A percentile compares a stretch with the other conserved stretches of the same genome.
These are phyloP conservation scores for Amphipoea lucens DNA, from an alignment of 2,888 invertebrate species.

Conservation along the genomic window DNA sequence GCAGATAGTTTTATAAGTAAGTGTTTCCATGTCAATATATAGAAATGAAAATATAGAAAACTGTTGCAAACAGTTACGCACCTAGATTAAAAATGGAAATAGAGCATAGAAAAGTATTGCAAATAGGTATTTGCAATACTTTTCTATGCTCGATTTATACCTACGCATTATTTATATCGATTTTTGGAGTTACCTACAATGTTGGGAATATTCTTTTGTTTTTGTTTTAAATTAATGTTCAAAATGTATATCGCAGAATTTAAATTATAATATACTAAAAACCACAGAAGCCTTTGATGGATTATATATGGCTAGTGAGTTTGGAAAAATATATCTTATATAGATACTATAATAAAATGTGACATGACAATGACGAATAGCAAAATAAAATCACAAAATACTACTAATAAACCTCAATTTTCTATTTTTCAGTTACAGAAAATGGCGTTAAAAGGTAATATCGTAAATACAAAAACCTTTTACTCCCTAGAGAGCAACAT, in stretches of 20 bases:
- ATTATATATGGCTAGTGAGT: too few species aligned
- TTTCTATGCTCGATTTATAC: too few species aligned
- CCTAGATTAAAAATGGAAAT: background rate
- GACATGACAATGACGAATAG: too few species aligned
- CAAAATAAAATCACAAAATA: background rate
- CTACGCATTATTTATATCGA: background rate
- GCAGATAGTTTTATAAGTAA: background rate
- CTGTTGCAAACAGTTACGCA: background rate
- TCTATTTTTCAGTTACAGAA: conserved; percentile 12
- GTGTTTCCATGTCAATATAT: background rate
- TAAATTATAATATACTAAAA: too few species aligned
- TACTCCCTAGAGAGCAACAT: conserved; percentile 18
- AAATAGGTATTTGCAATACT: too few species aligned
- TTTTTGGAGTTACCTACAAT: background rate
- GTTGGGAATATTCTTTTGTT: too few species aligned
- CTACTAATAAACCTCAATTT: background rate
- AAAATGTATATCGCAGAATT: too few species aligned
- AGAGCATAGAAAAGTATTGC: too few species aligned
- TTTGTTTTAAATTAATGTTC: too few species aligned
- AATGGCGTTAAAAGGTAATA: background rate
- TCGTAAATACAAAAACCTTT: conserved; percentile 38
- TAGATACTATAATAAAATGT: background rate
- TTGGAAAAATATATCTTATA: too few species aligned
- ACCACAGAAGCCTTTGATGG: too few species aligned
- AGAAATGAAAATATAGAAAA: background rate